Conservation (phyloP, 2,797 vertebrate species). For the Ctenochaetus hawaiiensis region DNA sequence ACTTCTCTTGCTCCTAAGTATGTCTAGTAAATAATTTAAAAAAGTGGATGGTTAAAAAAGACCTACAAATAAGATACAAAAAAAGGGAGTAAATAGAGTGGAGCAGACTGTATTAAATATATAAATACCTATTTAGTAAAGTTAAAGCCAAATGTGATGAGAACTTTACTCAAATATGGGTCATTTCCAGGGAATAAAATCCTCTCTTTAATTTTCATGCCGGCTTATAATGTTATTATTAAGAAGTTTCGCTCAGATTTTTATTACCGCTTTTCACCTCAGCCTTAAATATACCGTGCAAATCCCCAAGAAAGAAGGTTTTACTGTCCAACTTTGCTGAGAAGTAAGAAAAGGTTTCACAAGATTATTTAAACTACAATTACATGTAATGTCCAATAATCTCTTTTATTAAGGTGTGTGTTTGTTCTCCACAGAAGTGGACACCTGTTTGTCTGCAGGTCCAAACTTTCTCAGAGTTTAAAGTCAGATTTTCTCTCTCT, state of each 20-base stretch:
- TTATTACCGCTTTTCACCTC: background rate
- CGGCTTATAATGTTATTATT: background rate
- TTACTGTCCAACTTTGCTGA: background rate
- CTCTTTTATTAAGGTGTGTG: background rate
- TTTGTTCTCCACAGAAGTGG: conserved; percentile 13
- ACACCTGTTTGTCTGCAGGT: conserved; percentile 38
- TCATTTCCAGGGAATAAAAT: background rate
- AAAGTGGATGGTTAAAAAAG: conserved; percentile 1
- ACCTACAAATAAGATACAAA: background rate
- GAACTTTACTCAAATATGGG: background rate
- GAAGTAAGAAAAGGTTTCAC: background rate
- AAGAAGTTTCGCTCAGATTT: background rate
- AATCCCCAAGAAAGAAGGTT: background rate
- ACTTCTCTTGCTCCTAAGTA: conserved; percentile 16
- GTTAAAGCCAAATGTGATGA: background rate
- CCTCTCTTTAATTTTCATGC: background rate
- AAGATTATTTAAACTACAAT: background rate
- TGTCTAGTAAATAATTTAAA: background rate
- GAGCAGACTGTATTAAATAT: background rate
- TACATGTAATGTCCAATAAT: background rate
- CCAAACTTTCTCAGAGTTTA: conserved; percentile 40
- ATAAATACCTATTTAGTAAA: background rate
- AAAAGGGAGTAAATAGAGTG: background rate
- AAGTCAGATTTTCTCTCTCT: conserved; percentile 23
- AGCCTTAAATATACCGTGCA: background rate